These are phyloP conservation scores for Pica pica DNA, from an alignment of 2,113 vertebrate species.

Conservation along the genomic window DNA sequence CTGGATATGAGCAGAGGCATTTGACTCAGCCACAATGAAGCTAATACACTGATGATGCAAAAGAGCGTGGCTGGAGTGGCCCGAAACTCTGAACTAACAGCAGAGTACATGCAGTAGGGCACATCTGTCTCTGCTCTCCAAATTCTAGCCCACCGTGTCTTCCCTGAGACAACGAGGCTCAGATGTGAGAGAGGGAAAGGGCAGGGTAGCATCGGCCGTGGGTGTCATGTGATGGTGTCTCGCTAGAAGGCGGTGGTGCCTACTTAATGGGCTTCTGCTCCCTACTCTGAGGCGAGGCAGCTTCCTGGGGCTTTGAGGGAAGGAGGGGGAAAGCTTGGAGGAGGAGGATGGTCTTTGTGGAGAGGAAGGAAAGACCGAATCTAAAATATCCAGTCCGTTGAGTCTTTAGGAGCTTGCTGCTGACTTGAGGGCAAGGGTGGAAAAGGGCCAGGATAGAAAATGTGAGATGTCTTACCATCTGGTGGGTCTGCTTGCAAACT, in stretches of 20 bases:
- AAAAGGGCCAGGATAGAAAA: neutral
- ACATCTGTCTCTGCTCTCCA: neutral
- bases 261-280: neutral
- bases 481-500: neutral
- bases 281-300: neutral
- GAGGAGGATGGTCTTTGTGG: neutral
- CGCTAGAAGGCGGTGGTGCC: neutral
- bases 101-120: neutral
- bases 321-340: neutral
- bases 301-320: rapidly evolving
- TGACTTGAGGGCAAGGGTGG: neutral
- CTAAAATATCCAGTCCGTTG: neutral
- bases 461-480: neutral
- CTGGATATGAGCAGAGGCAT: neutral
- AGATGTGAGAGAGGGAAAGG: neutral
- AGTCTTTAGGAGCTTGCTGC: neutral
- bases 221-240: neutral
- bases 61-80: neutral
- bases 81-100: neutral
- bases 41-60: too few relatives aligned
- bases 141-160: neutral
- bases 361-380: neutral
- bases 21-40: neutral
- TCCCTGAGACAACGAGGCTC: neutral
- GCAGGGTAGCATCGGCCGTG: rapidly evolving